A percentile compares a stretch with the other conserved stretches of the same genome.
Evolutionary conservation across 2,113 vertebrate species (phyloP).

Genomic region (Percina caprodes): DNA sequence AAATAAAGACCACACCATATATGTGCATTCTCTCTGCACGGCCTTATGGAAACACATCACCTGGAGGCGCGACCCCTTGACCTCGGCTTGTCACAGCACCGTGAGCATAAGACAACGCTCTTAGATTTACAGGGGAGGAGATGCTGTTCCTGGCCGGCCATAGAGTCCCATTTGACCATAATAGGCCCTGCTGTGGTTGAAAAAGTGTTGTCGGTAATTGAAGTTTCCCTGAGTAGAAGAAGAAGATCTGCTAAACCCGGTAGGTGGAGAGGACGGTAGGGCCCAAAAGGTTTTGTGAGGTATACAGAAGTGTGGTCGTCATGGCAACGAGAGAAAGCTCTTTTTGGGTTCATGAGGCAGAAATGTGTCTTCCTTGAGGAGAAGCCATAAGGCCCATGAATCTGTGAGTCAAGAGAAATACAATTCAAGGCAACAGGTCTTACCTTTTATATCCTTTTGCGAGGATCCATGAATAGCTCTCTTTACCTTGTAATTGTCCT

Average conservation of each 20-base stretch:
- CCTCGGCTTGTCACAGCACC: slow-evolving; percentile 78
- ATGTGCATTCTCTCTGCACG: slow-evolving; percentile 79
- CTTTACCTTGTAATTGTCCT: slow-evolving; percentile 8
- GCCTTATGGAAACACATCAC: slow-evolving; percentile 85
- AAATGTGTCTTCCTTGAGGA: slow-evolving; percentile 62
- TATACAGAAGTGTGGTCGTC: slow-evolving; percentile 70
- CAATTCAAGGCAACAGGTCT: slow-evolving; percentile 65
- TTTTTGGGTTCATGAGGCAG: slow-evolving; percentile 64
- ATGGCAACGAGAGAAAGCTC: slow-evolving; percentile 66
- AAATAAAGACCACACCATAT: slow-evolving; percentile 84
- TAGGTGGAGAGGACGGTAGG: slow-evolving; percentile 55
- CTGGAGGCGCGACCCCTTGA: slow-evolving; percentile 77
- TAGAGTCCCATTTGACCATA: slow-evolving; percentile 82
- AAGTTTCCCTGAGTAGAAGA: slow-evolving; percentile 77
- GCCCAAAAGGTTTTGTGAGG: slow-evolving; percentile 72
- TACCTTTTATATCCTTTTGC: slow-evolving; percentile 75
- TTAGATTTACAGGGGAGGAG: slow-evolving; percentile 80
- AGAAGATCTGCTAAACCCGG: slow-evolving; percentile 72
- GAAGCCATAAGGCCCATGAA: slow-evolving; percentile 47
- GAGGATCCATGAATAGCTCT: slow-evolving; percentile 31
- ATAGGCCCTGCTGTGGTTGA: slow-evolving; percentile 79
- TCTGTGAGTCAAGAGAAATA: slow-evolving; percentile 64
- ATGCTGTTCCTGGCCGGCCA: slow-evolving; percentile 64
- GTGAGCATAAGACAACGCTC: slow-evolving; percentile 74
- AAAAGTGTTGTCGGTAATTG: slow-evolving; percentile 81